phyloP scores from a whole-genome alignment of 2,888 invertebrate species.

The Cantharis lateralis region DNA sequence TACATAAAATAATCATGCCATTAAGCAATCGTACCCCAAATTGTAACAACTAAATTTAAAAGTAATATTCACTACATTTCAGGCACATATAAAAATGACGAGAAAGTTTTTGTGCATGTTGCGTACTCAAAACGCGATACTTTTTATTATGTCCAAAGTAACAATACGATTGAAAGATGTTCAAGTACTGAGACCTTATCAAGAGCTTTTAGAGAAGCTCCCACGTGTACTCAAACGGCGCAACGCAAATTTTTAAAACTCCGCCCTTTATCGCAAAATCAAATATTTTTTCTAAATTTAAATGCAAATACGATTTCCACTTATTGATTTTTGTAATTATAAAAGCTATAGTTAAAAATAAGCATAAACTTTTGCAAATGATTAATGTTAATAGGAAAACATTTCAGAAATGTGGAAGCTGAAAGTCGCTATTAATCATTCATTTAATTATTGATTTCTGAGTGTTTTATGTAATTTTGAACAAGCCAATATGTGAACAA shows the following conservation, averaged over 20 bases:
- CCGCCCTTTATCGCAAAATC: slow-evolving; percentile 25
- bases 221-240: slow-evolving; percentile 28
- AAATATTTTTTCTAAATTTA: slow-evolving; percentile 19
- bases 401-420: not conserved
- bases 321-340: not conserved
- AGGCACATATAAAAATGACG: not conserved
- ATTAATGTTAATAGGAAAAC: not conserved
- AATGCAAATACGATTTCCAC: not conserved
- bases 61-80: not conserved
- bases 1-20: not conserved
- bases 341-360: not conserved
- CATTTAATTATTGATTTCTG: not conserved
- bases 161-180: slow-evolving; percentile 17
- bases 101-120: slow-evolving; percentile 11
- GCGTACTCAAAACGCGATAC: slow-evolving; percentile 13
- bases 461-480: not conserved
- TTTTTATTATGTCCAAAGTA: not conserved
- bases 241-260: slow-evolving; percentile 25
- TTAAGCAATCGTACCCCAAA: not conserved
- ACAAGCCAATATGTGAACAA: not conserved
- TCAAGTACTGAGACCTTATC: slow-evolving; percentile 24
- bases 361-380: not conserved
- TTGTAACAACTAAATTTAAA: not conserved
- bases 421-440: not conserved
- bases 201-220: slow-evolving; percentile 24